Evolutionary conservation across 1,140 invertebrate species (phyloP).

Genomic region (Gonatopus flavifemur): DNA sequence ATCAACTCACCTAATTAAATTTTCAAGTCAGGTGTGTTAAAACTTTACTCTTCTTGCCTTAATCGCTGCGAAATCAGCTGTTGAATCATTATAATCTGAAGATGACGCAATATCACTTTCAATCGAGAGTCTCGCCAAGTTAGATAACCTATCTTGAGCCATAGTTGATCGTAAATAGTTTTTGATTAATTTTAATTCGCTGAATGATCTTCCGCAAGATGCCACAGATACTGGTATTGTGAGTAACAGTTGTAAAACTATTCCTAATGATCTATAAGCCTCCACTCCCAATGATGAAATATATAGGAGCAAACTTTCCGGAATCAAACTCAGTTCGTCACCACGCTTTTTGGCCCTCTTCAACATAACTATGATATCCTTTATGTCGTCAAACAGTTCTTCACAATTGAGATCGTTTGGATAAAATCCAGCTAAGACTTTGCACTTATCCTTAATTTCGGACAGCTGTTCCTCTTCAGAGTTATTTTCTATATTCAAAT

Average conservation of each 20-base stretch:
- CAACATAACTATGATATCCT: background rate
- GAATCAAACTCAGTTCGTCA: background rate
- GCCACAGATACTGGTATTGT: constrained; percentile 23
- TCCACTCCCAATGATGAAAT: background rate
- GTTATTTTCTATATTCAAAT: too few species aligned
- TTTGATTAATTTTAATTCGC: constrained; percentile 38
- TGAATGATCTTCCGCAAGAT: constrained; percentile 27
- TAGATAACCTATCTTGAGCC: constrained; percentile 26
- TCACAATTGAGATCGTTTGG: background rate
- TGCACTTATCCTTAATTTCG: too few species aligned
- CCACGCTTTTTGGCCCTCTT: background rate
- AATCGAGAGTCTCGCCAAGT: constrained; percentile 23
- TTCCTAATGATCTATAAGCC: background rate
- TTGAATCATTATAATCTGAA: constrained; percentile 10
- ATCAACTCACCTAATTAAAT: background rate
- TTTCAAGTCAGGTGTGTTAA: background rate
- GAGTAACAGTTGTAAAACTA: background rate
- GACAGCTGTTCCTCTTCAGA: too few species aligned
- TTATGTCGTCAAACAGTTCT: background rate
- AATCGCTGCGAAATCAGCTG: constrained; percentile 17
- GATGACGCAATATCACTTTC: constrained; percentile 12
- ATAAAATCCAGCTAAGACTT: too few species aligned
- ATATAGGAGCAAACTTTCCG: background rate
- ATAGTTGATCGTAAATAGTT: constrained; percentile 28
- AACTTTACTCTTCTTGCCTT: too few species aligned